Evolutionary conservation across 2,888 invertebrate species (phyloP).

Genomic region (Oxystoma pomonae): DNA sequence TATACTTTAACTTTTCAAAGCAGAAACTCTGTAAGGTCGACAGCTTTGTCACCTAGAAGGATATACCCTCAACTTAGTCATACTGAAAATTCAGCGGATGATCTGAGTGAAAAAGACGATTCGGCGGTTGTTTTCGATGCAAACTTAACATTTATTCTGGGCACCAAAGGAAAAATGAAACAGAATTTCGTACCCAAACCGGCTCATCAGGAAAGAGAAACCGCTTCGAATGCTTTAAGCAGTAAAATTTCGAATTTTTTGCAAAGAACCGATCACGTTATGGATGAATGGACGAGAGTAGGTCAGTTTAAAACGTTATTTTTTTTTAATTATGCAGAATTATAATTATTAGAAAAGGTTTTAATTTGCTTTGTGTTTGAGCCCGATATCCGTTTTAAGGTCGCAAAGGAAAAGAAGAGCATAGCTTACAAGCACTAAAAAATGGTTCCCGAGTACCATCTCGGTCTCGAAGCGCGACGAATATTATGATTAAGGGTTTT

Average conservation of each 20-base stretch:
- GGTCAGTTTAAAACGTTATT: conserved; percentile 48
- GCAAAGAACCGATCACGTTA: conserved; percentile 79
- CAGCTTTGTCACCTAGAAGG: conserved; percentile 54
- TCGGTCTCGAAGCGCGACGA: conserved; percentile 71
- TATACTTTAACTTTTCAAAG: too few species aligned
- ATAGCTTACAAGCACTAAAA: neutral
- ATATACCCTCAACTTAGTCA: conserved; percentile 59
- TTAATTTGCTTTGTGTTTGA: too few species aligned
- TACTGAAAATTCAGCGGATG: conserved; percentile 51
- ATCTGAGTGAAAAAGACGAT: conserved; percentile 63
- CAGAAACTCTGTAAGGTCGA: neutral
- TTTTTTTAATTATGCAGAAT: too few species aligned
- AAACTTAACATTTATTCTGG: conserved; percentile 73
- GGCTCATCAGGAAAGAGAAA: conserved; percentile 71
- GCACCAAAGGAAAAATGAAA: conserved; percentile 66
- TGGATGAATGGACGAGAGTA: conserved; percentile 78
- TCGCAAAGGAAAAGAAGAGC: neutral
- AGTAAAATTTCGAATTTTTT: conserved; percentile 77
- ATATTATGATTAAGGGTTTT: conserved; percentile 80
- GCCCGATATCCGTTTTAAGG: conserved; percentile 41
- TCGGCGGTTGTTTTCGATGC: conserved; percentile 80
- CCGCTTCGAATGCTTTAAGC: conserved; percentile 71
- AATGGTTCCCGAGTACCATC: neutral
- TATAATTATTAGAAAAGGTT: too few species aligned
- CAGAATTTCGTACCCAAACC: conserved; percentile 67